Evolutionary conservation across 2,113 vertebrate genomes (phyloP), one percentile per base, ranked within the genome.

Genomic region (Rhabdomys dilectus): DNA sequence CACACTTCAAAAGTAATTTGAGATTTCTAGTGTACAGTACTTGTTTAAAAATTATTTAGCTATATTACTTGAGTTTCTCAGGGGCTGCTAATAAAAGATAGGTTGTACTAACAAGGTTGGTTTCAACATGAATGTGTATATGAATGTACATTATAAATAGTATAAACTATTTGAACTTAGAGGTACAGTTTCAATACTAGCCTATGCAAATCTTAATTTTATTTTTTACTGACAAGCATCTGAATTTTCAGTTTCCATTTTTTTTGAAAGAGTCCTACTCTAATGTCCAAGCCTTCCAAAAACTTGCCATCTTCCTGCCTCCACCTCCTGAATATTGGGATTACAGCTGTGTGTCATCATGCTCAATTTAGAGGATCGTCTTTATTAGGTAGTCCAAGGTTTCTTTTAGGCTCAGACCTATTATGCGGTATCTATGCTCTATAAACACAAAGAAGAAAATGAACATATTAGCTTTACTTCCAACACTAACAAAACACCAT

Each of bases 1-100:
- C 22, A 97, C 98, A 95, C 90, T 97, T 77, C 97, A 98, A 93
- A 98, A 97, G 97, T 3, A 98, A 76, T 68, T 16, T 88, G 60
- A 94, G 3, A 4, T 77, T 93, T 68, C 26, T 78, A 88, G 19
- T 82, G 0, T 92, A 87, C 10, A 89, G 36, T 7, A 72, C 3
- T 60, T 93, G 24, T 42, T 22, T 5, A 42, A 70, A 91, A 87
- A 60, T 42, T 0, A 3, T 48, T 66, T 64, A 87, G 45, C 16
- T 2, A 22, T 58, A 42, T 42, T 10, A 85, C 4, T 76, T 82
- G 26, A 72, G 4, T 92, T 87, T 3, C 56, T 80, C 53, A 36
- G 62, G 39, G 7, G 66, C 0, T 36, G 5, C 82, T 51, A n/a
- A 39, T 31, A 56, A 90, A 58, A 86, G 26, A 86, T 24, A 78